Conservation (phyloP, 2,113 vertebrate species). For the Melanostigma gelatinosum region DNA sequence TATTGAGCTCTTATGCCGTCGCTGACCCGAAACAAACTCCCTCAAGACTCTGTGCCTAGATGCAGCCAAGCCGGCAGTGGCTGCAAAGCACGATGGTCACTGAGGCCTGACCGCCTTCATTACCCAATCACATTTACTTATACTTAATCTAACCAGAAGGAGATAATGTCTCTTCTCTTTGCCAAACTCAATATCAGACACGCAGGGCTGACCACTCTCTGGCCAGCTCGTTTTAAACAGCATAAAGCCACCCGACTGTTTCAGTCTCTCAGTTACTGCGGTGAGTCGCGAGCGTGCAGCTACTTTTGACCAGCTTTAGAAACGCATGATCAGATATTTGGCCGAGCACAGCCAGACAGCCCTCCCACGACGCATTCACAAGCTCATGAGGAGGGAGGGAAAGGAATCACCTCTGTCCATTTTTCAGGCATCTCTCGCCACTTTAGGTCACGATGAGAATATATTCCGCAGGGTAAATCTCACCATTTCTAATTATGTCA, state of each 20-base stretch:
- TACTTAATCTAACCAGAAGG: slow-evolving; percentile 56
- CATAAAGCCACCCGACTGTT: not conserved
- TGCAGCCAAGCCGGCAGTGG: slow-evolving; percentile 42
- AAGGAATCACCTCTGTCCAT: slow-evolving; percentile 22
- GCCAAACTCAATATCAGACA: slow-evolving; percentile 53
- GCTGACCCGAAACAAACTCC: slow-evolving; percentile 75
- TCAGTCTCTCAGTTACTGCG: not conserved
- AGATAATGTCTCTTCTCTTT: slow-evolving; percentile 52
- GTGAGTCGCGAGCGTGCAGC: not conserved
- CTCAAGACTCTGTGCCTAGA: slow-evolving; percentile 53
- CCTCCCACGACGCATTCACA: not conserved
- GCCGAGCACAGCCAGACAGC: not conserved
- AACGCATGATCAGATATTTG: slow-evolving; percentile 7
- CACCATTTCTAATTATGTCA: slow-evolving; percentile 71
- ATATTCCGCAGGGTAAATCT: slow-evolving; percentile 66
- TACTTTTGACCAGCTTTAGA: slow-evolving; percentile 16
- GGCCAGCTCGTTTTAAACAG: slow-evolving; percentile 26
- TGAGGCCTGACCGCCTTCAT: slow-evolving; percentile 61
- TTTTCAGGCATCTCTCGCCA: slow-evolving; percentile 34
- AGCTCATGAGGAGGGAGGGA: slow-evolving; percentile 12
- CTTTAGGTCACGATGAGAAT: slow-evolving; percentile 60
- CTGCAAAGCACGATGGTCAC: slow-evolving; percentile 54
- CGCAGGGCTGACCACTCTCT: slow-evolving; percentile 25
- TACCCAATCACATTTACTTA: slow-evolving; percentile 59
- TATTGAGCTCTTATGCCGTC: slow-evolving; percentile 61